Evolutionary conservation across 2,888 invertebrate genomes (phyloP).

Genomic region (Campopleginae sp.): DNA sequence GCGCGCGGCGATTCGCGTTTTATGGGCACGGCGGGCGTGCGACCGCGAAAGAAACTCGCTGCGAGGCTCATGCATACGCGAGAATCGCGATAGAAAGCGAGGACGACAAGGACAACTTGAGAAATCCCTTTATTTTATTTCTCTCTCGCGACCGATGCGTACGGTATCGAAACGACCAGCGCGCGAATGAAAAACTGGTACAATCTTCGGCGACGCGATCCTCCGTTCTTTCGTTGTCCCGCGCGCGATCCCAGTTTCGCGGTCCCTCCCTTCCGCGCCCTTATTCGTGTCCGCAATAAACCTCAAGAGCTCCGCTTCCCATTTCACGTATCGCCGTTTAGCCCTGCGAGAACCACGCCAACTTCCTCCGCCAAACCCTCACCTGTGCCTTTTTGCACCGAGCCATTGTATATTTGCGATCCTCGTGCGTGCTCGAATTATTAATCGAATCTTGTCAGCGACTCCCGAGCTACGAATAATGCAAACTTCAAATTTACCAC

Average conservation of each 20-base stretch:
- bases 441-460: slow-evolving; percentile 72
- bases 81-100: slow-evolving; percentile 66
- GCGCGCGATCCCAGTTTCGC: slow-evolving; percentile 39
- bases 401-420: slow-evolving; percentile 79
- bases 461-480: slow-evolving; percentile 26
- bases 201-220: slow-evolving; percentile 77
- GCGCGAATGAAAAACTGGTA: slow-evolving; percentile 82
- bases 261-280: slow-evolving; percentile 41
- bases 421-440: slow-evolving; percentile 78
- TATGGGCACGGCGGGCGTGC: slow-evolving; percentile 80
- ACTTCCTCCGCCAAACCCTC: slow-evolving; percentile 65
- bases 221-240: slow-evolving; percentile 29
- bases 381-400: slow-evolving; percentile 79
- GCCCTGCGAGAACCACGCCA: slow-evolving; percentile 50
- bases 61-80: slow-evolving; percentile 79
- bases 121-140: slow-evolving; percentile 33
- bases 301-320: slow-evolving; percentile 27
- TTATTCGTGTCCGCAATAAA: slow-evolving; percentile 55
- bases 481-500: slow-evolving; percentile 36
- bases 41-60: slow-evolving; percentile 79
- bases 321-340: slow-evolving; percentile 66
- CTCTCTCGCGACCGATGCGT: slow-evolving; percentile 52
- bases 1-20: slow-evolving; percentile 77
- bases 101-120: slow-evolving; percentile 17
- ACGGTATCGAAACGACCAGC: slow-evolving; percentile 79